phyloP scores from a whole-genome alignment of 2,797 vertebrate species.

The Sebastolobus alascanus region DNA sequence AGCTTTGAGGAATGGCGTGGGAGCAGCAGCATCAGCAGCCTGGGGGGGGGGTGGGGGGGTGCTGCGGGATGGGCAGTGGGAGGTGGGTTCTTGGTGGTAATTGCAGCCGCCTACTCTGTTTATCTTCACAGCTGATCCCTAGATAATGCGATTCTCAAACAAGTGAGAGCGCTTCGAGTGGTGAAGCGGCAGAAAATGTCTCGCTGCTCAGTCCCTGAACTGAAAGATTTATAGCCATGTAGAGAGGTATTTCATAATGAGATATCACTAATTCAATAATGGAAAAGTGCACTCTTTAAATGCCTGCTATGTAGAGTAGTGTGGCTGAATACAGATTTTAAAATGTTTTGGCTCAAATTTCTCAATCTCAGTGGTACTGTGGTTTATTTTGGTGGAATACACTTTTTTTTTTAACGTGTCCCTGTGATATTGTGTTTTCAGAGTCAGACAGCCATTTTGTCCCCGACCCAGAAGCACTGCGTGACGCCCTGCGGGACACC shows the following conservation, averaged over 20 bases:
- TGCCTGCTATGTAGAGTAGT: background rate
- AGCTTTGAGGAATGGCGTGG: constrained; percentile 65
- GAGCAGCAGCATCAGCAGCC: constrained; percentile 28
- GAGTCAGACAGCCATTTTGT: constrained; percentile 87
- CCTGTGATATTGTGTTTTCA: constrained; percentile 63
- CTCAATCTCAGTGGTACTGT: background rate
- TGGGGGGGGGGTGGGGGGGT: constrained; percentile 35
- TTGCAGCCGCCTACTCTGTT: constrained; percentile 77
- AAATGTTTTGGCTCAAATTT: background rate
- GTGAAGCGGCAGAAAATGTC: constrained; percentile 52
- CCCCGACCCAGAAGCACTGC: constrained; percentile 84
- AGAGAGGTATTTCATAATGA: constrained; percentile 40
- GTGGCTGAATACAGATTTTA: background rate
- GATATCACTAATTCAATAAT: constrained; percentile 34
- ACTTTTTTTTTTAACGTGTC: background rate
- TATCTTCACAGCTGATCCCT: constrained; percentile 76
- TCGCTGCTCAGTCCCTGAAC: constrained; percentile 38
- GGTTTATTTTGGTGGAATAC: background rate
- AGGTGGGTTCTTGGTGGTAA: constrained; percentile 66
- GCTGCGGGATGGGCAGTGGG: constrained; percentile 34
- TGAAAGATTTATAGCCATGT: constrained; percentile 53
- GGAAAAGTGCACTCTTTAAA: background rate
- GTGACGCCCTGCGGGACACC: constrained; percentile 86
- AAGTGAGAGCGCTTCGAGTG: constrained; percentile 57
- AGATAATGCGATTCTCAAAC: constrained; percentile 77